A percentile compares a stretch with the other conserved stretches of the same genome.
phyloP scores from a whole-genome alignment of 1,140 invertebrate genomes.

The Penaeus japonicus region DNA sequence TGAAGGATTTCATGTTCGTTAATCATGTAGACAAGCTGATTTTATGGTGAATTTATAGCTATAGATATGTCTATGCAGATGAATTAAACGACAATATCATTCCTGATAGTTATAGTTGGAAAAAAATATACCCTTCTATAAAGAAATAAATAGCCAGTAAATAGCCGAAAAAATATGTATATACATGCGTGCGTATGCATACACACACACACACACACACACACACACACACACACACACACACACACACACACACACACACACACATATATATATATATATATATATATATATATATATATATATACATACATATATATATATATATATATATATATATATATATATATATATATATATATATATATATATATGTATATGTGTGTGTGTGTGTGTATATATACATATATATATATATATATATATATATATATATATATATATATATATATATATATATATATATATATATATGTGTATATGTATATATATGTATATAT shows the following conservation, averaged over 20 bases:
- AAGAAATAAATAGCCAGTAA: neutral
- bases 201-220: neutral
- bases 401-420: neutral
- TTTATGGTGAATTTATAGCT: too few relatives aligned
- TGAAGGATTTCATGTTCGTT: too few relatives aligned
- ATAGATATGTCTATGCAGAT: too few relatives aligned
- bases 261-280: neutral
- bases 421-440: neutral
- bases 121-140: neutral
- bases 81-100: neutral
- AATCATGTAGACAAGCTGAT: too few relatives aligned
- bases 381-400: neutral
- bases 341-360: neutral
- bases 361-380: neutral
- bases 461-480: neutral
- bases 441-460: neutral
- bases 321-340: neutral
- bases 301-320: neutral
- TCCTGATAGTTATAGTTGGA: neutral
- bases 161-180: neutral
- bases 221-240: too few relatives aligned
- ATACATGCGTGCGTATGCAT: neutral
- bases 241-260: conserved; percentile 13
- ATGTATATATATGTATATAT: neutral
- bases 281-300: neutral